These are phyloP conservation scores for Baryphthengus martii DNA, from an alignment of 2,113 vertebrate genomes.

Conservation along the genomic window DNA sequence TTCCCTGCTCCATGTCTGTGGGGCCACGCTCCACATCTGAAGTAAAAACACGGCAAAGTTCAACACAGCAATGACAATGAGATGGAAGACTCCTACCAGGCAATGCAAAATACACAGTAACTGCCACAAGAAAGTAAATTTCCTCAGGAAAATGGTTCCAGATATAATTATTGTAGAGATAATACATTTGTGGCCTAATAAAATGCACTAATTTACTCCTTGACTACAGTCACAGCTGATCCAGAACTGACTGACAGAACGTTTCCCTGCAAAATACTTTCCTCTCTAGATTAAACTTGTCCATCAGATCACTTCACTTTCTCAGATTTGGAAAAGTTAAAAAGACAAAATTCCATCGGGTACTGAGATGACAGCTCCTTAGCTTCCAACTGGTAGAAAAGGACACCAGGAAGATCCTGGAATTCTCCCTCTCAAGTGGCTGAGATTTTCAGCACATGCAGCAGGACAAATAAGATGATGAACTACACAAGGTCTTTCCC, in stretches of 20 bases:
- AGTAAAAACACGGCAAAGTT: not conserved
- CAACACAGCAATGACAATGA: not conserved
- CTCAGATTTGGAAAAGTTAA: too few species aligned
- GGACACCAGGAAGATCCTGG: not conserved
- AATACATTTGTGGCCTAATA: not conserved
- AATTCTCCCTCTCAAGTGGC: not conserved
- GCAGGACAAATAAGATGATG: not conserved
- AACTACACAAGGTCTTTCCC: not conserved
- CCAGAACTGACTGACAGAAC: not conserved
- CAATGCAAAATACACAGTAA: not conserved
- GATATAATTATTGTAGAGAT: not conserved
- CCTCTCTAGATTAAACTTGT: not conserved
- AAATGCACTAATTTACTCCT: not conserved
- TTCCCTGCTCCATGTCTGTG: constrained; percentile 63
- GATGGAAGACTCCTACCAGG: not conserved
- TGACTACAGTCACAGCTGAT: not conserved
- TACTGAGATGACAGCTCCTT: not conserved
- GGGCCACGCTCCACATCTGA: constrained; percentile 71
- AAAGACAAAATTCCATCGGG: too few species aligned
- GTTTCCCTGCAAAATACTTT: not conserved
- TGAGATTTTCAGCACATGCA: not conserved
- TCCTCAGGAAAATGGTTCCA: not conserved
- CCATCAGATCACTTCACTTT: not conserved
- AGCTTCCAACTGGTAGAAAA: not conserved
- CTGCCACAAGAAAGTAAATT: not conserved